Percentiles rank a stretch among this genome's conserved stretches.
Conservation (phyloP, 1,140 invertebrate species). For the Rhyzopertha dominica region DNA sequence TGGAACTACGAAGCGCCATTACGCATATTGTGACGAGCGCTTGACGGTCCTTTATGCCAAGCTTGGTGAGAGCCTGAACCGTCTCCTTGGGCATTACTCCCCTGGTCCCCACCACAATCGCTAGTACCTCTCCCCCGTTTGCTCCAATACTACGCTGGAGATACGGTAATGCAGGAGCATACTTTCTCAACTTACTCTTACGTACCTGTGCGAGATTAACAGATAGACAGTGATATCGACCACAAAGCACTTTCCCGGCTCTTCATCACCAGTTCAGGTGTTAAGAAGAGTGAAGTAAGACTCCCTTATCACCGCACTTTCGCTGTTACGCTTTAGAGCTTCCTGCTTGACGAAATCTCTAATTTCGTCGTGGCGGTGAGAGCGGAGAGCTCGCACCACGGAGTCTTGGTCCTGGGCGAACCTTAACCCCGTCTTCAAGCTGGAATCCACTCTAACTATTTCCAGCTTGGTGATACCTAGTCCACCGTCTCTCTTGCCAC, state of each 20-base stretch:
- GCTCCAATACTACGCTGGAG: constrained; percentile 6
- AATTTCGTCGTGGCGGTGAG: constrained; percentile 24
- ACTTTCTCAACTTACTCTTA: constrained; percentile 12
- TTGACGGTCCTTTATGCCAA: constrained; percentile 19
- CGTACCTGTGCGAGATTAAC: constrained; percentile 21
- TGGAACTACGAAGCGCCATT: constrained; percentile 25
- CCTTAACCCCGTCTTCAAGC: not conserved
- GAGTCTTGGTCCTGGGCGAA: not conserved
- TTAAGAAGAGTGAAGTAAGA: constrained; percentile 5
- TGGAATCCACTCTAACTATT: no score
- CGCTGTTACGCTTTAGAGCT: not conserved
- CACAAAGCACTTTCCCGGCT: constrained; percentile 15
- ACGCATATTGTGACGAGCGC: constrained; percentile 25
- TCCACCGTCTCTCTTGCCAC: constrained; percentile 17
- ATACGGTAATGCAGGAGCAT: constrained; percentile 9
- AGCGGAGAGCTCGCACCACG: constrained; percentile 6
- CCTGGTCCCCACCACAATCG: constrained; percentile 30
- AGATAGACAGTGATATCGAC: constrained; percentile 31
- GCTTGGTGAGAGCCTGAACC: constrained; percentile 7
- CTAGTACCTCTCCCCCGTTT: constrained; percentile 16
- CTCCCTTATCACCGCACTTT: constrained; percentile 13
- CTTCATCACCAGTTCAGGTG: constrained; percentile 15
- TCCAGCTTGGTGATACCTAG: no score
- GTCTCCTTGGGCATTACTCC: constrained; percentile 29
- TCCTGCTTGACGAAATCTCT: constrained; percentile 13